Base-by-base conservation (phyloP, 2,113 vertebrate species). In the Eulacestoma nigropectus region DNA sequence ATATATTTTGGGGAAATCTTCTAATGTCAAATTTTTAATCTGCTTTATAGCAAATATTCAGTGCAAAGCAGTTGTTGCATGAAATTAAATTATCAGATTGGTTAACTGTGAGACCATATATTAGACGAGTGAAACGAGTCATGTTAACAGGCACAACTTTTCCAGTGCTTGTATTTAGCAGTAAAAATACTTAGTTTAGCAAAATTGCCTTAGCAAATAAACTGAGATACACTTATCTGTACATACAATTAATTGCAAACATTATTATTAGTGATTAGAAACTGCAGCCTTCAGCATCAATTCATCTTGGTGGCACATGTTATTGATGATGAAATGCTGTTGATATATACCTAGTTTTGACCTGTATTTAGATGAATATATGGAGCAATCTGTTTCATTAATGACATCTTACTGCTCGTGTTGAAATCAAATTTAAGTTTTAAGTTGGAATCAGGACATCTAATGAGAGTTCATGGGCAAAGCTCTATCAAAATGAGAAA, bases 401-500 rank as follows among this genome's bases (percentile, higher is more conserved):
- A 27, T 64, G 57, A 59, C 22, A 64, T 82, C 39, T 74, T 64
- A 75, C 65, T 62, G 37, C 64, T 78, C 33, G 55, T 77, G 52
- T 47, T 87, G 76, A 95, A 96, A 96, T 80, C 44, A 84, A 86
- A 96, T 86, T 44, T 80, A 64, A 96, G 60, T 85, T 88, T 90
- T 90, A 87, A 69, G 49, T 83, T 92, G 49, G 78, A 90, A 95
- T 88, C 37, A 91, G 41, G 70, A 60, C 80, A 92, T 53, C 77
- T 90, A 95, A 94, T 96, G 49, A 88, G 92, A 93, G 76, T 95
- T 97, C 59, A 88, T 78, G 39, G 50, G 68, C 77, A 94, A 94
- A 84, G 77, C 78, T 81, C 84, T 94, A 95, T 95, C 96, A 96
- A 85, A 86, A 83, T 86, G 91, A 96, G 92, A 94, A 96, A 89